These are phyloP conservation scores for Mormyrus lacerda DNA, from an alignment of 2,113 vertebrate species.

Conservation along the genomic window DNA sequence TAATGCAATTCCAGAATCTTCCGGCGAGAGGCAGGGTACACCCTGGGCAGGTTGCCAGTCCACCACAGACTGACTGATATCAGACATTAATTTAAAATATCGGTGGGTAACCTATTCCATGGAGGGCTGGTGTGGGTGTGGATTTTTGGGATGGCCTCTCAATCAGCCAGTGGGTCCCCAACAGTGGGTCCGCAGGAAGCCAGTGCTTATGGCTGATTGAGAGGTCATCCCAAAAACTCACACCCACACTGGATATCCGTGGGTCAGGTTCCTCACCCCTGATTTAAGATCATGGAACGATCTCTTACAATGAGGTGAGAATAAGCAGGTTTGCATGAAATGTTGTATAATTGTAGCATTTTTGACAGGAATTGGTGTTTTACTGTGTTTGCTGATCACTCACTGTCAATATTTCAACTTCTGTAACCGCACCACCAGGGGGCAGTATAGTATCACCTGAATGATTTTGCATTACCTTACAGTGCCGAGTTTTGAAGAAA, in stretches of 20 bases:
- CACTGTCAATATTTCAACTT: neutral
- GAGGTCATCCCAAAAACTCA: no score
- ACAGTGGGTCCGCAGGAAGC: no score
- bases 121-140: neutral
- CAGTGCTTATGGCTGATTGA: no score
- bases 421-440: constrained; percentile 39
- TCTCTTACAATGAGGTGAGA: neutral
- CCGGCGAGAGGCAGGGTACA: no score
- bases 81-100: neutral
- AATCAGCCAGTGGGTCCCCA: neutral
- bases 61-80: neutral
- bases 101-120: neutral
- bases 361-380: neutral
- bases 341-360: neutral
- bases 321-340: neutral
- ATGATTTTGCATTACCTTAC: neutral
- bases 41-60: no score
- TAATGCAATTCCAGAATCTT: no score
- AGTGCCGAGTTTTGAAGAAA: neutral
- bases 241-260: neutral
- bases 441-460: constrained; percentile 37
- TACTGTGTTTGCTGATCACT: neutral
- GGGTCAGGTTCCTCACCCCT: neutral
- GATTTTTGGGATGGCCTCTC: neutral
- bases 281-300: neutral